Evolutionary conservation across 2,888 invertebrate species (phyloP), one percentile per base, ranked within the genome.

Genomic region (Zaprionus bogoriensis): DNA sequence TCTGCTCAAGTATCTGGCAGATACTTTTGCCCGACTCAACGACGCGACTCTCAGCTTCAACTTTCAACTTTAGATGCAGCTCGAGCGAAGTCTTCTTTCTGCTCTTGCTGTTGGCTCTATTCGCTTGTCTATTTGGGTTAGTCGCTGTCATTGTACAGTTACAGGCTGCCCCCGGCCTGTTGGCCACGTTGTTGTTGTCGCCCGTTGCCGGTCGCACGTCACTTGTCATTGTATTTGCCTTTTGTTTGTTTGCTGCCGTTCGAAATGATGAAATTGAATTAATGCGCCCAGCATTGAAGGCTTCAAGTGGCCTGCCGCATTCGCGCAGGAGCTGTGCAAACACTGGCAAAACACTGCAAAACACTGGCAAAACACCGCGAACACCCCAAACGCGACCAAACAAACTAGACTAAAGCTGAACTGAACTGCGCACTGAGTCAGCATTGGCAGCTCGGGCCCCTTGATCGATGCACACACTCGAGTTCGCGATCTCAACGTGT

Each of bases 11-110:
- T 71, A 66, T 75, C 50, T 74, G 58, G 61, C 53, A 74, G 70
- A 58, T 70, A 67, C 68, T 63, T 82, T 57, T 60, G 61, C 47
- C 77, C 47, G 39, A 46, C 53, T 51, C 42, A 61, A 78, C 55
- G 64, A 78, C 55, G 73, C 61, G 58, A 60, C 69, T 67, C 68
- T 69, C 55, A 55, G 57, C 78, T 76, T 80, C 87, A 81, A 80
- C 87, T 80, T 81, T 81, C 80, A 87, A 87, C 80, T 81, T 84
- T 80, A 67, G 65, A 64, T 78, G 62, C 57, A 63, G 51, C 63
- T 3, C 39, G 12, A 30, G 53, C 53, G 50, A 44, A 23, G 53
- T 45, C 20, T 10, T 54, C 38, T 25, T 9, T 54, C 19, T 20
- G 46, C 22, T 46, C 12, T 17, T 42, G 58, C 51, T 63, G 68